A percentile compares a stretch with the other conserved stretches of the same genome.
Conservation (phyloP, 2,113 vertebrate species). For the Mobula birostris region DNA sequence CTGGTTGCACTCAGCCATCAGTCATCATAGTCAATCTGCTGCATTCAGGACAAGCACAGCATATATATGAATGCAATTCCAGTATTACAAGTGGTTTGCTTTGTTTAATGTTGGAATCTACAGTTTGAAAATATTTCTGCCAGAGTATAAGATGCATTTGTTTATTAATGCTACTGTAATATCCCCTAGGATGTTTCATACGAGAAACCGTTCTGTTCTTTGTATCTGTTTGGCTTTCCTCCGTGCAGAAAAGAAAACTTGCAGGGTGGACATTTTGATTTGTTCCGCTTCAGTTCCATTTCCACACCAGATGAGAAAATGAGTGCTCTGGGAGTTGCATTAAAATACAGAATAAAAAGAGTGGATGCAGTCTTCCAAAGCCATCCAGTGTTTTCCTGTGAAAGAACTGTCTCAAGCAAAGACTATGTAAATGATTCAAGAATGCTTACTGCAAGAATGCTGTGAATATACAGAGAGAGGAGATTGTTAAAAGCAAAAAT, state of each 20-base stretch:
- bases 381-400: not conserved
- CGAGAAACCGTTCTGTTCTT: not conserved
- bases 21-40: not conserved
- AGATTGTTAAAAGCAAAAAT: not conserved
- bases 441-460: not conserved
- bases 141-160: not conserved
- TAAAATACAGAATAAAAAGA: not conserved
- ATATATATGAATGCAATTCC: too few species aligned
- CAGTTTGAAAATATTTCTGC: not conserved
- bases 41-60: not conserved
- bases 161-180: not conserved
- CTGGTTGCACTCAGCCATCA: not conserved
- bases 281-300: not conserved
- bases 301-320: not conserved
- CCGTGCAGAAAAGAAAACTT: not conserved
- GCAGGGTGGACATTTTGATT: not conserved
- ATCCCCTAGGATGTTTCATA: not conserved
- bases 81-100: not conserved
- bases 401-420: not conserved
- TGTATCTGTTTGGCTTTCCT: not conserved
- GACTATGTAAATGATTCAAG: not conserved
- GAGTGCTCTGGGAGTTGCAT: not conserved
- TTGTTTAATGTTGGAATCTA: slow-evolving; percentile 10
- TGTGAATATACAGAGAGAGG: not conserved
- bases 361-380: not conserved